Base-by-base conservation (phyloP, 2,888 invertebrate genomes). In the Seira musarum region DNA sequence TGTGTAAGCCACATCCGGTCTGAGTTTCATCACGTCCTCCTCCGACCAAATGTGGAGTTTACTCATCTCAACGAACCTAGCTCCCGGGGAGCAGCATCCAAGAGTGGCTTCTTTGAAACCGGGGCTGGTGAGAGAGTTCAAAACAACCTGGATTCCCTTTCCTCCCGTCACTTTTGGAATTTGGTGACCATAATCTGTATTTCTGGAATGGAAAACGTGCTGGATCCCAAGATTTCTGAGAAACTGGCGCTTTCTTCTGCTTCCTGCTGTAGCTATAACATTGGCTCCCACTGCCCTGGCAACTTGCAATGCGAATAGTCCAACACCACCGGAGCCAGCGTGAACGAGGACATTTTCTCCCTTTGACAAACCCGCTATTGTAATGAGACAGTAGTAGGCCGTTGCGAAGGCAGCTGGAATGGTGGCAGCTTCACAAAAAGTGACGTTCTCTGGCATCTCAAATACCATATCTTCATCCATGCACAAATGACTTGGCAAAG, bases 341-440 rank as follows among this genome's bases (percentile, higher is more conserved):
- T 84, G 84, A 61, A 84, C 80, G 13, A 84, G 71, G 25, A 84
- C 75, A 1, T 53, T 77, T 40, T 84, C 84, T 0, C 77, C 79
- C 17, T 64, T 65, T 15, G 63, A 49, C 19, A 84, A 17, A 1
- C 73, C 30, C 0, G 80, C 84, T 8, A 78, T 68, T 6, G 40
- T 74, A 10, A 83, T 46, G 21, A 84, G 68, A 46, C 80, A 78
- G 49, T 80, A 69, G 61, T 81, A 82, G 10, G 75, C 79, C 3
- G 84, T 84, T 0, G 71, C 71, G 40, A 82, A 84, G 2, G 70
- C 83, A 0, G 81, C 75, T 10, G 84, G 82, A 57, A 83, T 73
- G 0, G 80, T 78, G 1, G 82, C 83, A 22, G 82, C 84, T 21
- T 82, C 83, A 17, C 71, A 68, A 22, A 75, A 83, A 10, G 78